phyloP scores from a whole-genome alignment of 2,113 vertebrate species.

The Callorhinus ursinus region DNA sequence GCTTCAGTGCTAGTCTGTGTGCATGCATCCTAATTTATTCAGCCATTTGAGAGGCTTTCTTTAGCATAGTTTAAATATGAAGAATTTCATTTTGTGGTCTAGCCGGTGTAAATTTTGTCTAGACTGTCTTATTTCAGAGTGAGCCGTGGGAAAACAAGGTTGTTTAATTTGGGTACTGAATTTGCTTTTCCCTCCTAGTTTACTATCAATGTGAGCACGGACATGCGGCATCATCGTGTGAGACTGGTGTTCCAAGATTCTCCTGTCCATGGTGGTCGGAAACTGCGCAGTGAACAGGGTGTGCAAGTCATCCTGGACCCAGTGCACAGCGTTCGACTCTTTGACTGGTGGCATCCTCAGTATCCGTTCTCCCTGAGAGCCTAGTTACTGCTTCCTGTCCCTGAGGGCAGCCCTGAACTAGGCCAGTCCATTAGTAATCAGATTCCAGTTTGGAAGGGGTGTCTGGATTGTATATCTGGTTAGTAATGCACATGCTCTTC shows the following conservation, averaged over 20 bases:
- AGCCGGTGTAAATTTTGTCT: not conserved
- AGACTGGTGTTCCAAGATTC: slow-evolving; percentile 95
- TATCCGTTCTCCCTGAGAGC: slow-evolving; percentile 91
- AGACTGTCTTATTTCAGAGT: not conserved
- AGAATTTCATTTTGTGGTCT: not conserved
- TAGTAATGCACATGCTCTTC: slow-evolving; percentile 77
- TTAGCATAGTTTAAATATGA: slow-evolving; percentile 36
- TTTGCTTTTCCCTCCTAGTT: slow-evolving; percentile 87
- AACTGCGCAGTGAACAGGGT: slow-evolving; percentile 90
- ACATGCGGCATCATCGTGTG: slow-evolving; percentile 98
- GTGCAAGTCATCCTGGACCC: slow-evolving; percentile 96
- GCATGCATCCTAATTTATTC: not conserved
- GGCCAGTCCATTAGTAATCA: slow-evolving; percentile 64
- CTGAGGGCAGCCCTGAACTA: slow-evolving; percentile 38
- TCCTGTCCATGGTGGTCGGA: slow-evolving; percentile 90
- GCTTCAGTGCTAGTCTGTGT: not conserved
- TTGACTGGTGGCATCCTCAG: slow-evolving; percentile 99
- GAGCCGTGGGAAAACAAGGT: not conserved
- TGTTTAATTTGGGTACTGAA: slow-evolving; percentile 9
- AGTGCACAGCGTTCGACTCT: slow-evolving; percentile 94
- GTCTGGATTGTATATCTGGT: slow-evolving; percentile 76
- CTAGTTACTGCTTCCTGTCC: slow-evolving; percentile 71
- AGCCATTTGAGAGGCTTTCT: not conserved
- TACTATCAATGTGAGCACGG: slow-evolving; percentile 95
- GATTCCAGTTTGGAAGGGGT: slow-evolving; percentile 75